phyloP scores from a whole-genome alignment of 2,888 invertebrate species.

The Lithophane semibrunnea region DNA sequence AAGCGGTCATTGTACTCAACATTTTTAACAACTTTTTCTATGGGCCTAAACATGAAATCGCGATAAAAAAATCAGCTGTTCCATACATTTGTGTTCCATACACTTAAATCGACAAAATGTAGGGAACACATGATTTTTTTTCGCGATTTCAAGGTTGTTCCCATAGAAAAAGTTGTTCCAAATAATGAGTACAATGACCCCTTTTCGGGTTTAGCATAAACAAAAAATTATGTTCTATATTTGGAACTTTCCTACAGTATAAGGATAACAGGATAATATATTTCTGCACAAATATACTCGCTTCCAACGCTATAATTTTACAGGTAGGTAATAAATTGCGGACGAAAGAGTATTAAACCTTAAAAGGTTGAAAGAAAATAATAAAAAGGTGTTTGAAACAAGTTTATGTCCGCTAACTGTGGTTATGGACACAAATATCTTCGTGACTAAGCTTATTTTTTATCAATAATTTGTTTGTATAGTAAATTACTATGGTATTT shows the following conservation, averaged over 20 bases:
- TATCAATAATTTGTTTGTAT: neutral
- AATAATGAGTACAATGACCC: no score
- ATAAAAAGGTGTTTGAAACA: conserved; percentile 24
- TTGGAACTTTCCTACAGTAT: neutral
- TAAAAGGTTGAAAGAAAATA: neutral
- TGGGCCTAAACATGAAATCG: no score
- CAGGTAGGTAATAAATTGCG: neutral
- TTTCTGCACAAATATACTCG: neutral
- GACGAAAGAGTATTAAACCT: conserved; percentile 1
- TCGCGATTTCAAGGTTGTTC: no score
- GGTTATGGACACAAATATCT: neutral
- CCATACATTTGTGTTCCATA: no score
- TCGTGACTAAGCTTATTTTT: neutral
- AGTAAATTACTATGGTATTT: neutral
- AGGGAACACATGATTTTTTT: no score
- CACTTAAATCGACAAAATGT: no score
- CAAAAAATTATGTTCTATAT: no score
- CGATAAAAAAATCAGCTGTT: no score
- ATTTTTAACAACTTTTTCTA: no score
- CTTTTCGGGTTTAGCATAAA: no score
- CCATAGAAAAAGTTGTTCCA: no score
- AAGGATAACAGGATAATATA: neutral
- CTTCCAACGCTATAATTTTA: neutral
- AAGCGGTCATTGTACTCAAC: no score
- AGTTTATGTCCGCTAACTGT: neutral